Evolutionary conservation across 92 coral and sea anemone species (phyloP).

Genomic region (Meandrina meandrites): DNA sequence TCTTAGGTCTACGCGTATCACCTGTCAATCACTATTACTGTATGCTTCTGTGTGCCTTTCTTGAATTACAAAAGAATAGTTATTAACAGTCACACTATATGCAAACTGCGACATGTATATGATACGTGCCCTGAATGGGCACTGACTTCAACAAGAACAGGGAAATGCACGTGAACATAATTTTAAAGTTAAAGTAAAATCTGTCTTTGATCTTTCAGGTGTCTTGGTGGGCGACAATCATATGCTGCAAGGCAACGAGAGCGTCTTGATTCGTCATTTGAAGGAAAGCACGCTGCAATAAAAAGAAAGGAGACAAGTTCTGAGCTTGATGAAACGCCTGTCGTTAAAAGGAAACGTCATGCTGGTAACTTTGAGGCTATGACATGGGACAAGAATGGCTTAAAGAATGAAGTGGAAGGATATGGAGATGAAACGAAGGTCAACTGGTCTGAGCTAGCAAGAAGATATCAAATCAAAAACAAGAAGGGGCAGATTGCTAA

Average conservation of each 20-base stretch:
- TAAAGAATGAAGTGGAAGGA: slow-evolving; percentile 53
- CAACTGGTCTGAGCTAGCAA: slow-evolving; percentile 67
- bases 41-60: too few relatives aligned
- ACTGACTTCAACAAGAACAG: too few relatives aligned
- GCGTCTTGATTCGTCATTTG: slow-evolving; percentile 30
- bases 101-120: too few relatives aligned
- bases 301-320: slow-evolving; percentile 21
- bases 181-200: too few relatives aligned
- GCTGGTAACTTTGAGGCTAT: slow-evolving; percentile 40
- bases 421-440: slow-evolving; percentile 66
- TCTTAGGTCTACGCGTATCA: too few relatives aligned
- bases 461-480: slow-evolving; percentile 50
- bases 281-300: slow-evolving; percentile 7
- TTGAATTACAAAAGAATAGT: not conserved
- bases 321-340: slow-evolving; percentile 5
- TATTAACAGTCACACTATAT: too few relatives aligned
- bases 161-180: too few relatives aligned
- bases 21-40: too few relatives aligned
- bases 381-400: slow-evolving; percentile 45
- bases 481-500: slow-evolving; percentile 63
- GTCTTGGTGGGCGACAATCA: slow-evolving; percentile 47
- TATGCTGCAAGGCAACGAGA: slow-evolving; percentile 29
- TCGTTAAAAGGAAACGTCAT: slow-evolving; percentile 33
- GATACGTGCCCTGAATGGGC: too few relatives aligned
- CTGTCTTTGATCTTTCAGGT: slow-evolving; percentile 1